These are phyloP conservation scores for Steatocranus sp. DNA, from an alignment of 2,797 vertebrate genomes.

Conservation along the genomic window DNA sequence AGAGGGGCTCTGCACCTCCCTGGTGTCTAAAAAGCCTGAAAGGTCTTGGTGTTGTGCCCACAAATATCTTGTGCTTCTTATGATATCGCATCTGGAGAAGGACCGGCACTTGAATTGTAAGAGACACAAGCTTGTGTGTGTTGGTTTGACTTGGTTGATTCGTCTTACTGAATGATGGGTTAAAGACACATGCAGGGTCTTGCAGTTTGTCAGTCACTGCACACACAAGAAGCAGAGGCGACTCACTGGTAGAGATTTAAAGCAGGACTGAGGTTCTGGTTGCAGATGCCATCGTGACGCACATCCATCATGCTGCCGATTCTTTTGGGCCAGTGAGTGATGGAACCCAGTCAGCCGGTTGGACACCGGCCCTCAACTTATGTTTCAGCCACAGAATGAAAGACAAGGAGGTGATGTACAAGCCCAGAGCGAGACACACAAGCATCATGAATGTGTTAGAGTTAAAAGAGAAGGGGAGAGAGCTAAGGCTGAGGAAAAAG, in stretches of 20 bases:
- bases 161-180: conserved; percentile 28
- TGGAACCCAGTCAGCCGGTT: conserved; percentile 40
- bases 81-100: neutral
- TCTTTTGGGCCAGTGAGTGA: conserved; percentile 57
- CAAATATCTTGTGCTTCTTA: neutral
- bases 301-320: conserved; percentile 56
- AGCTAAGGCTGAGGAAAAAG: neutral
- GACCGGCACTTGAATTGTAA: neutral
- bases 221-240: neutral
- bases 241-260: conserved; percentile 22
- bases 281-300: conserved; percentile 38
- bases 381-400: conserved; percentile 52
- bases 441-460: conserved; percentile 37
- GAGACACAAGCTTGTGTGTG: neutral
- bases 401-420: conserved; percentile 47
- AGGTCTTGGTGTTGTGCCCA: neutral
- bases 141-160: conserved; percentile 14
- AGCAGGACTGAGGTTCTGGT: conserved; percentile 43
- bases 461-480: conserved; percentile 12
- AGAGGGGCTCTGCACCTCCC: neutral
- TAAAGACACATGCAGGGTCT: conserved; percentile 16
- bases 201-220: conserved; percentile 23
- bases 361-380: conserved; percentile 27
- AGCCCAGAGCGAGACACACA: conserved; percentile 17
- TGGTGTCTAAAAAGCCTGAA: neutral